Base-by-base conservation (phyloP, 2,888 invertebrate species). In the Lutraria lutraria region DNA sequence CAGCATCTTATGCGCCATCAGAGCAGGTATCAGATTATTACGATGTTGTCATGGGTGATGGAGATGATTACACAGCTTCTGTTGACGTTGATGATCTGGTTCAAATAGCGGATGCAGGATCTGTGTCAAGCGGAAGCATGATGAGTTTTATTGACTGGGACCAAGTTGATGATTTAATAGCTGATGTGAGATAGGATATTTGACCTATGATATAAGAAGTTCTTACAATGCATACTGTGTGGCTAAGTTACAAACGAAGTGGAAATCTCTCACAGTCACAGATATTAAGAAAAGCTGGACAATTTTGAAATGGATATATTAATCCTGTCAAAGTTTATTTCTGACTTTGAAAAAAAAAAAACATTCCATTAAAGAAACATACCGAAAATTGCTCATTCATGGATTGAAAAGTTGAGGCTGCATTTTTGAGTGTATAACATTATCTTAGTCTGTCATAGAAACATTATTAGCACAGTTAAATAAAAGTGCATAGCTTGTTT, bases 121-220 rank as follows among this genome's bases (percentile, higher is more conserved):
- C 95, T 10, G 93, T 96, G 53, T 93, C 94, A 72, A 94, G 95
- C 85, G 96, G 95, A 85, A 95, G 95, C 91, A 94, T 96, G 31
- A 94, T 95, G 91, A 95, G 95, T 89, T 95, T 94, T 80, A 96
- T 96, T 85, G 96, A 96, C 93, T 96, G 96, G 96, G 96, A 96
- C 89, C 95, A 95, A 60, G 95, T 96, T 8, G 95, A 96, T 72
- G 92, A 95, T 84, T 91, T 96, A 4, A 95, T 96, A 81, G 95
- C 94, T 19, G 95, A 95, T 87, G 94, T 93, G 21, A 88, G 79
- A 88, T 85, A 85, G 63, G 25, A 83, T 56, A 79, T 29, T 54
- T n/a, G 21, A 60, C 60, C 60, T 60, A 21, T 19, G n/a, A 60
- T 60, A 60, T 60, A 60, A 60, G 1, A 60, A 60, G 8, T 60